A percentile compares a stretch with the other conserved stretches of the same genome.
Conservation (phyloP, 1,140 invertebrate species). For the Samia ricini region DNA sequence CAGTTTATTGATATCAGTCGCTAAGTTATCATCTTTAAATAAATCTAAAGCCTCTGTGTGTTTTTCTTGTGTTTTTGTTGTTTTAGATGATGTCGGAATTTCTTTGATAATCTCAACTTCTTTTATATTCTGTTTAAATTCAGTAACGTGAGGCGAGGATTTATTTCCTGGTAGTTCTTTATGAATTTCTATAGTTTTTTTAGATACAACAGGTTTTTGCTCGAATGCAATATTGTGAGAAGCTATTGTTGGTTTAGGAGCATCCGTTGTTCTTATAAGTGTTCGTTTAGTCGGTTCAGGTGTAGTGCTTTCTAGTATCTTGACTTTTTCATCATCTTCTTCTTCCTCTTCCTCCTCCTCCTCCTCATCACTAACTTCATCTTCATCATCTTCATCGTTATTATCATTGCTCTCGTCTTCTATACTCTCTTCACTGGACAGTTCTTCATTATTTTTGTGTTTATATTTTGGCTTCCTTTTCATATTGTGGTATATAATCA, state of each 20-base stretch:
- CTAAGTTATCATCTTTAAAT: conserved; percentile 66
- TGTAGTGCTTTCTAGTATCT: conserved; percentile 34
- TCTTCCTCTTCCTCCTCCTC: conserved; percentile 15
- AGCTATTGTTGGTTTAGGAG: conserved; percentile 45
- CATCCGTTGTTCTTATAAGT: conserved; percentile 45
- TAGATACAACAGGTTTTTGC: conserved; percentile 45
- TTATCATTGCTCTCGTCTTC: conserved; percentile 32
- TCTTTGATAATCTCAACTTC: conserved; percentile 72
- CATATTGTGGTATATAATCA: conserved; percentile 61
- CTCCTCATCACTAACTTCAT: conserved; percentile 19
- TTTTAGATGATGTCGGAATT: conserved; percentile 37
- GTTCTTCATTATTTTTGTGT: conserved; percentile 17
- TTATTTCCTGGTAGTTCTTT: conserved; percentile 57
- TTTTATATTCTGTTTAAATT: conserved; percentile 67
- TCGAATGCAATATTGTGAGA: conserved; percentile 27
- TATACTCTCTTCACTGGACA: conserved; percentile 25
- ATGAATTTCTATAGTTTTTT: conserved; percentile 64
- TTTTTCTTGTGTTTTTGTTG: conserved; percentile 46
- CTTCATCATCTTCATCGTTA: conserved; percentile 27
- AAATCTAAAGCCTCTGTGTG: conserved; percentile 48
- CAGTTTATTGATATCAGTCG: conserved; percentile 66
- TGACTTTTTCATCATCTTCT: conserved; percentile 19
- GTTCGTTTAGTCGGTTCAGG: conserved; percentile 52
- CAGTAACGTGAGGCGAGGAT: conserved; percentile 49
- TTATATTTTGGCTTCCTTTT: conserved; percentile 41